Percentiles rank a stretch among this genome's conserved stretches.
Evolutionary conservation across 2,113 vertebrate species (phyloP).

Genomic region (Morone saxatilis): DNA sequence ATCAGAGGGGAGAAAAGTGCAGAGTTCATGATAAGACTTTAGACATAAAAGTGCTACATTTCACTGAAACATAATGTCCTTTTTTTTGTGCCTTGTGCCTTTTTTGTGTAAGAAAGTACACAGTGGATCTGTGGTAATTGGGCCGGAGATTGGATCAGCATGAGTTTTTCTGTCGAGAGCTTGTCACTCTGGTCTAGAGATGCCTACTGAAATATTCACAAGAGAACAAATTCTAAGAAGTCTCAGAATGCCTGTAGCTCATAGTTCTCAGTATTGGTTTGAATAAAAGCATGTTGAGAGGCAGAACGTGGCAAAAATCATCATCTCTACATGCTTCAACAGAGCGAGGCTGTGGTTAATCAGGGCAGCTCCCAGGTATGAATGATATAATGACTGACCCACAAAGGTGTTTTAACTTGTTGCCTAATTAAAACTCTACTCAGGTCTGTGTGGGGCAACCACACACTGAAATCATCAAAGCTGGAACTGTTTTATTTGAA

Average conservation of each 20-base stretch:
- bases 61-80: constrained; percentile 28
- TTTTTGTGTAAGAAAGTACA: background rate
- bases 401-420: constrained; percentile 10
- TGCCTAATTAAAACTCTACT: constrained; percentile 22
- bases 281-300: background rate
- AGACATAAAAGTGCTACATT: constrained; percentile 25
- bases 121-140: constrained; percentile 47
- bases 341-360: background rate
- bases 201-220: constrained; percentile 49
- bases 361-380: constrained; percentile 28
- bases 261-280: background rate
- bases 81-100: background rate
- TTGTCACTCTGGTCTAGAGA: constrained; percentile 14
- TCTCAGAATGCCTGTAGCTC: background rate
- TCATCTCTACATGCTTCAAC: background rate
- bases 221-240: constrained; percentile 14
- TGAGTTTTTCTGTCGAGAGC: constrained; percentile 2
- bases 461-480: no score
- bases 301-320: background rate
- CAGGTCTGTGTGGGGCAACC: background rate
- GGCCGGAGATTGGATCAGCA: constrained; percentile 44
- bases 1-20: background rate
- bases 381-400: constrained; percentile 15
- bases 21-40: background rate
- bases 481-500: no score